These are phyloP conservation scores for zebrafish (Danio rerio) DNA, from an alignment of 2,113 vertebrate genomes.

Conservation along the genomic window DNA sequence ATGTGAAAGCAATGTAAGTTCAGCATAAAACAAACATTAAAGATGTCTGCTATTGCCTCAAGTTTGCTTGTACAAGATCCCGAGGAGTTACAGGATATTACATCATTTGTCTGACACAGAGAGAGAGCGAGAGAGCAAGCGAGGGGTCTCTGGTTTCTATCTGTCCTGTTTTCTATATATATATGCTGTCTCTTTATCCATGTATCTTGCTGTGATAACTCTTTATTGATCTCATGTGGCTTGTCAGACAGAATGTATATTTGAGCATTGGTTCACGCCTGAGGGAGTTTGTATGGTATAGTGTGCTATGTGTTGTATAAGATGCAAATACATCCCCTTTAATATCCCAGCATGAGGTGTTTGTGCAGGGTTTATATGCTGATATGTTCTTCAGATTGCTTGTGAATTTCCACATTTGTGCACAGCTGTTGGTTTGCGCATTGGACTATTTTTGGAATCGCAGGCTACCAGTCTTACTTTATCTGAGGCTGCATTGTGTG, in stretches of 20 bases:
- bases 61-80: neutral
- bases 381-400: neutral
- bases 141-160: neutral
- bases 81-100: conserved; percentile 22
- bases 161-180: neutral
- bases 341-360: neutral
- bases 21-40: conserved; percentile 29
- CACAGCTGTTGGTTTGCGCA: neutral
- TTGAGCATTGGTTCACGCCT: neutral
- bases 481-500: neutral
- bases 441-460: neutral
- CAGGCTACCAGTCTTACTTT: neutral
- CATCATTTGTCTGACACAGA: conserved; percentile 35
- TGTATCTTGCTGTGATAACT: neutral
- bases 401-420: conserved; percentile 8
- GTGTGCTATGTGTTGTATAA: too few relatives aligned
- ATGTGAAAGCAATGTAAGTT: conserved; percentile 10
- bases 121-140: conserved; percentile 14
- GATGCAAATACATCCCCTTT: neutral
- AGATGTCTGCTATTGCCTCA: neutral
- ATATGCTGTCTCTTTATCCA: neutral
- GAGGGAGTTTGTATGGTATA: too few relatives aligned
- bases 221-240: conserved; percentile 16
- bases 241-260: conserved; percentile 7
- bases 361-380: neutral